Evolutionary conservation across 2,888 invertebrate genomes (phyloP).

Genomic region (Ichneumon xanthorius): DNA sequence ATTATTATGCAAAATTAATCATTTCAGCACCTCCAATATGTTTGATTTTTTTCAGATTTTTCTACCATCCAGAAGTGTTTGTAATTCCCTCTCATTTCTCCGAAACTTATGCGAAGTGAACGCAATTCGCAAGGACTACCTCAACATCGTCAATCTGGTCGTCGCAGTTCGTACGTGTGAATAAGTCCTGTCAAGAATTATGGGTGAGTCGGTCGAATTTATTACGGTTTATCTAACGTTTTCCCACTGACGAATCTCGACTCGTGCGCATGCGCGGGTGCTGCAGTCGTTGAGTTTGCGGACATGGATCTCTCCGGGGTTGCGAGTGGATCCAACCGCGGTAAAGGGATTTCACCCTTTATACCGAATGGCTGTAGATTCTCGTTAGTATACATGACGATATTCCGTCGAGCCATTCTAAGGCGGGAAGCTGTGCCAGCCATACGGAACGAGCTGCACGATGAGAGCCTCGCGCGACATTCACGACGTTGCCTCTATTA

Average conservation of each 20-base stretch:
- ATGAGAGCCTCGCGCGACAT: slow-evolving; percentile 19
- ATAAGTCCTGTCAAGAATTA: background rate
- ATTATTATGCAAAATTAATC: too few species aligned
- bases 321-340: slow-evolving; percentile 6
- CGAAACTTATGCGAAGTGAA: too few species aligned
- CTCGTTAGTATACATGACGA: slow-evolving; percentile 40
- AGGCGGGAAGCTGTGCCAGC: background rate
- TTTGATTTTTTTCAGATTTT: too few species aligned
- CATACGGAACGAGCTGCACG: slow-evolving; percentile 7
- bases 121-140: too few species aligned
- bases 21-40: too few species aligned
- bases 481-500: slow-evolving; percentile 52
- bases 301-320: background rate
- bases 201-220: slow-evolving; percentile 18
- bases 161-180: background rate
- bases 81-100: too few species aligned
- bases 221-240: slow-evolving; percentile 37
- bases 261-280: background rate
- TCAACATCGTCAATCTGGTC: background rate
- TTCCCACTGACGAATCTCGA: slow-evolving; percentile 7
- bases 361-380: slow-evolving; percentile 31
- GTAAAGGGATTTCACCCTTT: slow-evolving; percentile 34
- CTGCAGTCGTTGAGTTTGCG: slow-evolving; percentile 15
- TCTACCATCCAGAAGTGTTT: too few species aligned
- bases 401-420: slow-evolving; percentile 35